Evolutionary conservation across 2,113 vertebrate species (phyloP).

Genomic region (Perca fluviatilis): DNA sequence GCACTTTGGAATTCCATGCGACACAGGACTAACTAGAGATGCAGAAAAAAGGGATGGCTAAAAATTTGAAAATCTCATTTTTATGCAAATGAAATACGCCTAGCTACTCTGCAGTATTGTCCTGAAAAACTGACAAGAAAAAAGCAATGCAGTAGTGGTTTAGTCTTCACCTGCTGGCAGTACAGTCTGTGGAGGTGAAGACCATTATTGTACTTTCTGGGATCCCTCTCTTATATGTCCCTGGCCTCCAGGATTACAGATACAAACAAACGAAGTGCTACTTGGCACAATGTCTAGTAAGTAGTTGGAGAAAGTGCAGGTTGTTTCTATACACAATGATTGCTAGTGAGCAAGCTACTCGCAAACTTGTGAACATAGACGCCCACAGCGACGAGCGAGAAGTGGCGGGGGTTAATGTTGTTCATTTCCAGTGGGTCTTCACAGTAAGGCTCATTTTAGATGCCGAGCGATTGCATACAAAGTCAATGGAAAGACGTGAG

Average conservation of each 20-base stretch:
- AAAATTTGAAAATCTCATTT: not conserved
- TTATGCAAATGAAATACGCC: too few species aligned
- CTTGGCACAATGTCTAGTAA: not conserved
- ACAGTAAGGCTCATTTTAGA: too few species aligned
- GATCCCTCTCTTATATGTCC: not conserved
- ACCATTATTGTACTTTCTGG: too few species aligned
- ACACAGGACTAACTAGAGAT: not conserved
- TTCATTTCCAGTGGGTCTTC: too few species aligned
- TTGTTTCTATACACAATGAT: not conserved
- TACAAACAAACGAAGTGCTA: not conserved
- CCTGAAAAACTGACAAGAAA: not conserved
- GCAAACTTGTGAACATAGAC: not conserved
- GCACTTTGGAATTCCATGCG: not conserved
- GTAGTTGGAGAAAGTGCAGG: not conserved
- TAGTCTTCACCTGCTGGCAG: not conserved
- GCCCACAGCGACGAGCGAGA: not conserved
- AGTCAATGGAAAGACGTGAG: too few species aligned
- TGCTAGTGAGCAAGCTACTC: not conserved
- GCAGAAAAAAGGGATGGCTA: not conserved
- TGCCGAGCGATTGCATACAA: too few species aligned
- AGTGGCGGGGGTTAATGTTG: too few species aligned
- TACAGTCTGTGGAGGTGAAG: not conserved
- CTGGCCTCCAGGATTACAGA: not conserved
- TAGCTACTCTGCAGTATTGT: not conserved
- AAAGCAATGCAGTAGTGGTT: not conserved